phyloP scores from a whole-genome alignment of 2,888 invertebrate genomes.

The Hesperia comma region DNA sequence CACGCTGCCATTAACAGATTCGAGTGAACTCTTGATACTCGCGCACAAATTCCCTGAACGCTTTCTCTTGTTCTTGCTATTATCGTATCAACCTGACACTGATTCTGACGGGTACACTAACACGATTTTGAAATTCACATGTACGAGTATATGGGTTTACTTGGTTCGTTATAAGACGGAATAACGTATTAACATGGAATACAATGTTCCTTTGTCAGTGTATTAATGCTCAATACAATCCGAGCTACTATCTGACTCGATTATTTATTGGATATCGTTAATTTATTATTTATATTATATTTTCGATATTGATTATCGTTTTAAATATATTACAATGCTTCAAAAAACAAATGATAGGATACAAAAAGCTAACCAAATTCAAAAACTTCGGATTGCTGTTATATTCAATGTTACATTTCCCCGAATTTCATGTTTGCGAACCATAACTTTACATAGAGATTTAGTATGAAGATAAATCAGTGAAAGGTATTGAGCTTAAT shows the following conservation, averaged over 20 bases:
- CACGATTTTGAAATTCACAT: constrained; percentile 20
- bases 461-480: background rate
- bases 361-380: background rate
- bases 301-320: too few species aligned
- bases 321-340: too few species aligned
- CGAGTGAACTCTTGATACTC: constrained; percentile 52
- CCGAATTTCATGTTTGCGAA: background rate
- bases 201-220: too few species aligned
- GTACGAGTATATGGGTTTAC: background rate
- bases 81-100: constrained; percentile 65
- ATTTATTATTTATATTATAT: too few species aligned
- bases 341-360: background rate
- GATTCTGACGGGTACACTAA: constrained; percentile 37
- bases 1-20: constrained; percentile 69
- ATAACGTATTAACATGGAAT: too few species aligned
- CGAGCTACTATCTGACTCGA: too few species aligned
- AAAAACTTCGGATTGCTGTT: background rate
- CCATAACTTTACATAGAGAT: background rate
- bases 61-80: constrained; percentile 73
- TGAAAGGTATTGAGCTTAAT: background rate
- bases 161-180: too few species aligned
- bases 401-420: background rate
- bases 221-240: too few species aligned
- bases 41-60: constrained; percentile 70
- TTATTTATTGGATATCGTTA: too few species aligned